Conservation (phyloP, 2,888 invertebrate genomes). For the Himalopsyche japonica region DNA sequence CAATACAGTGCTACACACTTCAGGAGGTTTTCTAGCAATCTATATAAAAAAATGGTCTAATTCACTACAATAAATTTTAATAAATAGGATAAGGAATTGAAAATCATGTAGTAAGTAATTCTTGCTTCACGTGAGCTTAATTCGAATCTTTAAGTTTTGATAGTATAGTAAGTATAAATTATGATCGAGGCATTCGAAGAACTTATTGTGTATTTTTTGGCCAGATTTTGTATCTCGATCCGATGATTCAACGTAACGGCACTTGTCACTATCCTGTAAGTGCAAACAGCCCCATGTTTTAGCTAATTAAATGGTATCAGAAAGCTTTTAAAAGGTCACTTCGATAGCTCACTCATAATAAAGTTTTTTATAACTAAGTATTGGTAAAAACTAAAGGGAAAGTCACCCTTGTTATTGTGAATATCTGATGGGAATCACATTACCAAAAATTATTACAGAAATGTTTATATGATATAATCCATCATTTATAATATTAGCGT, state of each 20-base stretch:
- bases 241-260: background rate
- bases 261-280: background rate
- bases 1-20: too few species aligned
- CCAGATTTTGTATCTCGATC: background rate
- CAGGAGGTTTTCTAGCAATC: too few species aligned
- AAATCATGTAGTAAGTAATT: too few species aligned
- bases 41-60: too few species aligned
- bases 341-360: background rate
- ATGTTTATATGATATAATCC: too few species aligned
- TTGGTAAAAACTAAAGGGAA: background rate
- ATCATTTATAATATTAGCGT: too few species aligned
- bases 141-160: too few species aligned
- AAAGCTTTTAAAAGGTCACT: background rate
- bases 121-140: too few species aligned
- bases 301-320: slow-evolving; percentile 17
- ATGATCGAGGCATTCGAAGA: too few species aligned
- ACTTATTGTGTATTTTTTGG: background rate
- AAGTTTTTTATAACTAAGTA: background rate
- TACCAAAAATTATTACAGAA: background rate
- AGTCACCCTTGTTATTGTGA: background rate
- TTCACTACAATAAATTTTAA: too few species aligned
- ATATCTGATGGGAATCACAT: background rate
- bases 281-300: slow-evolving; percentile 5
- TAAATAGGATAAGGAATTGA: too few species aligned
- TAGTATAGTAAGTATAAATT: too few species aligned